Evolutionary conservation across 2,113 vertebrate species (phyloP).

Genomic region (Gymnocephalus cernua): DNA sequence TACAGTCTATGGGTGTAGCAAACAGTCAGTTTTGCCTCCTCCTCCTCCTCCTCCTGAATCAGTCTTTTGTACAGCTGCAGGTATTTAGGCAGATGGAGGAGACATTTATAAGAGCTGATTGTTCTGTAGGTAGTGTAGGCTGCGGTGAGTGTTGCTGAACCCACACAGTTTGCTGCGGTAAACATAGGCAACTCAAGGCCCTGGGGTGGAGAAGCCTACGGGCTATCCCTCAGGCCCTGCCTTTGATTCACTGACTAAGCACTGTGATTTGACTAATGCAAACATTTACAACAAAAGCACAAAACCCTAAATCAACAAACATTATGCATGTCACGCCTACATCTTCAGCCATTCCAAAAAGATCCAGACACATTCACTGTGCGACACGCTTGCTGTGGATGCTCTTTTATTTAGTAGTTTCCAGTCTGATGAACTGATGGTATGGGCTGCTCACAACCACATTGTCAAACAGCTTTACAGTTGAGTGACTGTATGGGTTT

Average conservation of each 20-base stretch:
- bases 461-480: slow-evolving; percentile 42
- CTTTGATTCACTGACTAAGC: slow-evolving; percentile 54
- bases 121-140: slow-evolving; percentile 31
- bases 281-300: slow-evolving; percentile 44
- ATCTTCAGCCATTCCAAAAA: not conserved
- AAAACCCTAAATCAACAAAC: slow-evolving; percentile 31
- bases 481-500: slow-evolving; percentile 8
- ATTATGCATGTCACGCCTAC: slow-evolving; percentile 9
- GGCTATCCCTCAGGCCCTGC: slow-evolving; percentile 61
- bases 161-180: slow-evolving; percentile 37
- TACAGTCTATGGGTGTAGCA: not conserved
- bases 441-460: not conserved
- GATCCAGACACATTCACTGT: slow-evolving; percentile 10
- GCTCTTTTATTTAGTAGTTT: slow-evolving; percentile 26
- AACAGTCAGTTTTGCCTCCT: not conserved
- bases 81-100: not conserved
- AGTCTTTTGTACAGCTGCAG: not conserved
- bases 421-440: slow-evolving; percentile 6
- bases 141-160: slow-evolving; percentile 15
- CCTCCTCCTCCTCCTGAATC: not conserved
- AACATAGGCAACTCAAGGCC: slow-evolving; percentile 39
- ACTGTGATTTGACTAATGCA: slow-evolving; percentile 61
- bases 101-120: slow-evolving; percentile 5
- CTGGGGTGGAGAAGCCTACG: slow-evolving; percentile 36
- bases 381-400: not conserved